Percentiles rank a stretch among this genome's conserved stretches.
Conservation (phyloP, 2,797 vertebrate genomes). For the Threskiornis aethiopicus region DNA sequence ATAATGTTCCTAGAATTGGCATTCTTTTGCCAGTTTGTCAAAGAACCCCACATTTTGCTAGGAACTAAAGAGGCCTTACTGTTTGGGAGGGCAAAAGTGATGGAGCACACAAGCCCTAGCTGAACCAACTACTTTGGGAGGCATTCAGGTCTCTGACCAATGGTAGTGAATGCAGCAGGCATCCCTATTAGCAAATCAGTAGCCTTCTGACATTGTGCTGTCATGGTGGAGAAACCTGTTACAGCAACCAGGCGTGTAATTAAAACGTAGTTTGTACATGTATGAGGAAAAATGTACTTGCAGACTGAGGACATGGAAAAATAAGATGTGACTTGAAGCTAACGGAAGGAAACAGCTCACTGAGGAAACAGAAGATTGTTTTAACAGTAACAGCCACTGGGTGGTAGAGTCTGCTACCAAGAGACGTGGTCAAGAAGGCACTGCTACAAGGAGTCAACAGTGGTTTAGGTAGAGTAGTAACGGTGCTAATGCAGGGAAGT, state of each 20-base stretch:
- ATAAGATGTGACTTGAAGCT: not conserved
- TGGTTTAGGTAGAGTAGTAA: not conserved
- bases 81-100: not conserved
- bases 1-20: not conserved
- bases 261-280: accelerated
- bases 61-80: not conserved
- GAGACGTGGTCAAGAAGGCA: slow-evolving; percentile 29
- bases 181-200: not conserved
- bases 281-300: accelerated
- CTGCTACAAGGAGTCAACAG: not conserved
- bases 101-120: not conserved
- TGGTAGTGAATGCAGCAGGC: not conserved
- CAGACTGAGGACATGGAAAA: not conserved
- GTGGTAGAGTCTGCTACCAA: slow-evolving; percentile 56
- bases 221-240: not conserved
- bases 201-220: not conserved
- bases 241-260: not conserved
- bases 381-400: slow-evolving; percentile 62
- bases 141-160: not conserved
- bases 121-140: not conserved
- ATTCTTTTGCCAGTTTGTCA: not conserved
- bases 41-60: not conserved
- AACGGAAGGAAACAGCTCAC: not conserved
- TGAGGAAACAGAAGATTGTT: slow-evolving; percentile 16
- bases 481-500: not conserved